Conservation (phyloP, 2,113 vertebrate species). For the Noctilio leporinus region DNA sequence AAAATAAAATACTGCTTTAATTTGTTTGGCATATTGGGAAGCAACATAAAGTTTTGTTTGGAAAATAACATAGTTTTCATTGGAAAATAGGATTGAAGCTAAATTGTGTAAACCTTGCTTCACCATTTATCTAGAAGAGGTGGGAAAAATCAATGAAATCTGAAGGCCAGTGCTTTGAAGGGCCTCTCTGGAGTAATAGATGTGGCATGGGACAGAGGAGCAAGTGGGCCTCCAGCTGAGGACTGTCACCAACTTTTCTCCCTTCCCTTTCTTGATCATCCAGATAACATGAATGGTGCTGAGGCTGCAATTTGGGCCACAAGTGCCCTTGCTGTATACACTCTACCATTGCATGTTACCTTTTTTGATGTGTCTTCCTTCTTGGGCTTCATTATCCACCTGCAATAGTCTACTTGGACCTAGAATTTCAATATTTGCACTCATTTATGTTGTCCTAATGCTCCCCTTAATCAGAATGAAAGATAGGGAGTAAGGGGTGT, state of each 20-base stretch:
- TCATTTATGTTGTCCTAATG: neutral
- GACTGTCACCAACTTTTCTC: fast-evolving
- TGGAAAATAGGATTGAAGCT: neutral
- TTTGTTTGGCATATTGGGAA: neutral
- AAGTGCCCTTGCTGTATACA: neutral
- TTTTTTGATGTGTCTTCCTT: neutral
- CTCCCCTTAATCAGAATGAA: neutral
- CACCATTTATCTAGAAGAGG: neutral
- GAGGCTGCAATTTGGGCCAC: neutral
- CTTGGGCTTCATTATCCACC: neutral
- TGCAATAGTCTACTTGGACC: fast-evolving
- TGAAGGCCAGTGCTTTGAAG: neutral
- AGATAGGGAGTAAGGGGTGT: neutral
- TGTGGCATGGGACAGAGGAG: neutral
- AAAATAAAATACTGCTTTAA: neutral
- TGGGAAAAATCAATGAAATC: neutral
- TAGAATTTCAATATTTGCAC: neutral
- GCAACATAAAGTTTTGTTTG: neutral
- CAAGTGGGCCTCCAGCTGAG: neutral
- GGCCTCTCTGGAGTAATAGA: neutral
- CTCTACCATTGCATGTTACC: neutral
- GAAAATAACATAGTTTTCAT: neutral
- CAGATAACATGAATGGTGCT: fast-evolving
- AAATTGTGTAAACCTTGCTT: fast-evolving
- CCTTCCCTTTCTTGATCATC: fast-evolving